Evolutionary conservation across 1,140 invertebrate genomes (phyloP), one percentile per base, ranked within the genome.

Genomic region (Mesaphorura yosii): DNA sequence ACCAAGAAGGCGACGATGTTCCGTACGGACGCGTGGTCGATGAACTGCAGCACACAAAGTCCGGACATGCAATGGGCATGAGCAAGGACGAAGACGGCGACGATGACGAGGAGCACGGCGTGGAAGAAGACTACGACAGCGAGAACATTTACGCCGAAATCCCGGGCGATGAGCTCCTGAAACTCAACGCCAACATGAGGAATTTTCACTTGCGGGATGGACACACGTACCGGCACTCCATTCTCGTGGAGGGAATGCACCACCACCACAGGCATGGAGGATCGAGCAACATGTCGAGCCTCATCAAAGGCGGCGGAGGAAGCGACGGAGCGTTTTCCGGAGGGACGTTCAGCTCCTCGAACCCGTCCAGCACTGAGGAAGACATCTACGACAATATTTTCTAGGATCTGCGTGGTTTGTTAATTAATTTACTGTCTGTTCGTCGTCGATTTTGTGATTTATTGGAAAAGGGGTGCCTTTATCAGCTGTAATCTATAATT

Each of bases 141-240:
- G n/a, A n/a, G n/a, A 62, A 62, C 45, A 62, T 62, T 42, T 62
- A 62, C 29, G 48, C 59, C 20, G 59, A 62, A 49, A 62, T 62
- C 25, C 49, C 59, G 7, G 59, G 58, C 20, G 55, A 52, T n/a
- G n/a, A n/a, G n/a, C n/a, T n/a, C n/a, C n/a, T n/a, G n/a, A n/a
- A n/a, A 15, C 47, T 62, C 29, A 62, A 55, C 20, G 55, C 55
- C 15, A 46, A 58, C 28, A 58, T 53, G 27, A 44, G 55, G 39
- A 58, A 62, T 48, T n/a, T n/a, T n/a, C n/a, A n/a, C n/a, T n/a
- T n/a, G n/a, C n/a, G n/a, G n/a, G n/a, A n/a, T n/a, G n/a, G n/a
- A n/a, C n/a, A n/a, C n/a, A n/a, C n/a, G n/a, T n/a, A n/a, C n/a
- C n/a, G n/a, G n/a, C 47, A 58, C 40, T 53, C 55, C 7, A 57